Conservation (phyloP, 2,797 vertebrate species). For the Notamacropus eugenii region DNA sequence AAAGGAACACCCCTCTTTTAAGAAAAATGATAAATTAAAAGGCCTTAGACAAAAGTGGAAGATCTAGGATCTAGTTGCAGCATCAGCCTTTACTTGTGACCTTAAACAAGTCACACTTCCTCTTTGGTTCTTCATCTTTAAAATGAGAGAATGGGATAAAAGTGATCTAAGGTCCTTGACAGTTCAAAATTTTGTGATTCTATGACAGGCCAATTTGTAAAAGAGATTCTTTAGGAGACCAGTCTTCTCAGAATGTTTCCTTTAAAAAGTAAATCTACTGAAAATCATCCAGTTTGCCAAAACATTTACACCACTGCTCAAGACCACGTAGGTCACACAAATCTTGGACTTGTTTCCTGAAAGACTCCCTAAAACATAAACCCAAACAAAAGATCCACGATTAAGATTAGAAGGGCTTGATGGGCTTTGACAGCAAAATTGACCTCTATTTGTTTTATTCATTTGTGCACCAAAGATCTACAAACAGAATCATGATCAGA, state of each 20-base stretch:
- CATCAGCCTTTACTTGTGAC: not conserved
- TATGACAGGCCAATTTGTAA: not conserved
- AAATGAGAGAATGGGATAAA: not conserved
- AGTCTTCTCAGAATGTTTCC: not conserved
- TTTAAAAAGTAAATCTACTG: not conserved
- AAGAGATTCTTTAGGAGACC: not conserved
- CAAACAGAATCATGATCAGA: not conserved
- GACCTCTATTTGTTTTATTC: not conserved
- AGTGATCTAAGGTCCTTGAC: not conserved
- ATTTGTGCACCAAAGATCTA: not conserved
- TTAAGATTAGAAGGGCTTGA: not conserved
- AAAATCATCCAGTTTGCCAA: not conserved
- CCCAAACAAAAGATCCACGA: not conserved
- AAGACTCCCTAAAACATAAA: not conserved
- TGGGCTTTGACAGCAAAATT: not conserved
- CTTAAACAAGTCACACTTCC: not conserved
- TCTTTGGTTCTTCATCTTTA: not conserved
- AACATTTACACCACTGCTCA: not conserved
- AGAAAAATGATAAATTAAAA: not conserved
- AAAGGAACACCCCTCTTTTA: not conserved
- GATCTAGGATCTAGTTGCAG: not conserved
- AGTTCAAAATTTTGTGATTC: not conserved
- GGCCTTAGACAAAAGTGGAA: not conserved
- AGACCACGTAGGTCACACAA: not conserved
- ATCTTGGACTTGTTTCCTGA: not conserved